Conservation (phyloP, 1,140 invertebrate species). For the Drosophila triauraria region DNA sequence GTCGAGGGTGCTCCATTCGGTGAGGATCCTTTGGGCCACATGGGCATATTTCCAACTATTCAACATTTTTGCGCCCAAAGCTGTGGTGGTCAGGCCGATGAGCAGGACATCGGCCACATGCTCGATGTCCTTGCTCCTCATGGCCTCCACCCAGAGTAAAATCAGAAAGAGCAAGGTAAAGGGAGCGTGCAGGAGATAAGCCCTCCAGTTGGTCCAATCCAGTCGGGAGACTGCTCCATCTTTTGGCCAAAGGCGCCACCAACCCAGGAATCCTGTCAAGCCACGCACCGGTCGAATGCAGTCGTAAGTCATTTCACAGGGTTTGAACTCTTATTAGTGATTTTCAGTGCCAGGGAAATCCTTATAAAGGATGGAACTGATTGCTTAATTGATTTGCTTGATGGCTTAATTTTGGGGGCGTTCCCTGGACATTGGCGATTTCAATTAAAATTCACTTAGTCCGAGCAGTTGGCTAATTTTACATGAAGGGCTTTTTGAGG, state of each 20-base stretch:
- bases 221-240: not conserved
- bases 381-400: conserved; percentile 31
- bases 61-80: conserved; percentile 41
- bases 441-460: conserved; percentile 70
- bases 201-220: conserved; percentile 13
- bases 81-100: conserved; percentile 58
- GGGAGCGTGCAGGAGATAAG: conserved; percentile 38
- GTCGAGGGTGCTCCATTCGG: conserved; percentile 31
- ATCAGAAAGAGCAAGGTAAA: conserved; percentile 33
- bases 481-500: not conserved
- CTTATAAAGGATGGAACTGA: conserved; percentile 33
- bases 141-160: conserved; percentile 62
- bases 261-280: conserved; percentile 17
- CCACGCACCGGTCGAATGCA: conserved; percentile 29
- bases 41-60: conserved; percentile 52
- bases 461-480: conserved; percentile 25
- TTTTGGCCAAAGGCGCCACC: conserved; percentile 33
- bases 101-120: conserved; percentile 54
- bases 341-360: not conserved
- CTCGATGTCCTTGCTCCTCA: conserved; percentile 47
- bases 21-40: conserved; percentile 36
- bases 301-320: conserved; percentile 34
- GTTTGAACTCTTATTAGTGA: conserved; percentile 17
- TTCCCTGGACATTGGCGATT: not conserved
- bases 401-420: conserved; percentile 59